These are phyloP conservation scores for Sapajus apella DNA, from an alignment of 2,113 vertebrate species.

Conservation along the genomic window DNA sequence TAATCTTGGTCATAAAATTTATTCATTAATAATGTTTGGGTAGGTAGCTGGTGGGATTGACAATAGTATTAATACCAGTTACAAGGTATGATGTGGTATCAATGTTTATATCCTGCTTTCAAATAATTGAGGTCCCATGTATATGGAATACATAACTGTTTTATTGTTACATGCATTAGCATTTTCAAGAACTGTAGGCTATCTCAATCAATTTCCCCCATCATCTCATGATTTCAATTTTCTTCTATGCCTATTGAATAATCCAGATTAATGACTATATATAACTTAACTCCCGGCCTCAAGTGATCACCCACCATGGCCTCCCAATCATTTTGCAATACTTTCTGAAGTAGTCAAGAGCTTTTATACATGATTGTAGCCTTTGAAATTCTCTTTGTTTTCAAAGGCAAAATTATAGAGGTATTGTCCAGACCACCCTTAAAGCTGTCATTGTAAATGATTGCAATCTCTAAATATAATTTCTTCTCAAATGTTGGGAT, in stretches of 20 bases:
- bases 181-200: background rate
- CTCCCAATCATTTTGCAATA: background rate
- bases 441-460: background rate
- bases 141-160: background rate
- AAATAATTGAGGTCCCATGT: background rate
- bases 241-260: background rate
- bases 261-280: background rate
- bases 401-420: conserved; percentile 16
- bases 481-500: background rate
- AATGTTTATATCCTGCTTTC: background rate
- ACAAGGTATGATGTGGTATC: background rate
- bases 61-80: background rate
- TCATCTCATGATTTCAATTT: background rate
- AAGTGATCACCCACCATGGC: too few relatives aligned
- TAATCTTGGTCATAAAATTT: background rate
- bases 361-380: background rate
- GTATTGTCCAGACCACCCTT: background rate
- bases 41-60: background rate
- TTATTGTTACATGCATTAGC: background rate
- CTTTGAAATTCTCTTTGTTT: conserved; percentile 1
- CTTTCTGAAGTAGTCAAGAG: background rate
- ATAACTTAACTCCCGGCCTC: background rate
- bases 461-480: background rate
- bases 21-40: background rate
- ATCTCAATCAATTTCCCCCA: background rate